Conservation (phyloP, 2,888 invertebrate genomes). For the Polydrusus cervinus region DNA sequence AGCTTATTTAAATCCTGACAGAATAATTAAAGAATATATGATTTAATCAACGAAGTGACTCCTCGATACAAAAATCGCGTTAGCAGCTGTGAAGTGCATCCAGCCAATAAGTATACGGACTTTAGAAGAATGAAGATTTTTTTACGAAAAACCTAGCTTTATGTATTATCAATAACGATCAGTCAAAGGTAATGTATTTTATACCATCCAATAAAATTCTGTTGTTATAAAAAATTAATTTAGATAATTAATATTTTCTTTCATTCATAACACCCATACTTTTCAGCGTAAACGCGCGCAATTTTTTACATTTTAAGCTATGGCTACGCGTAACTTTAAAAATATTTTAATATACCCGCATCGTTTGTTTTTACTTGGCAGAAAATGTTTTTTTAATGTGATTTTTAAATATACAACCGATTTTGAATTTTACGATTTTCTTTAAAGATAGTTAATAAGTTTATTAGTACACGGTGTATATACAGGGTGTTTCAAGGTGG, state of each 20-base stretch:
- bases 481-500: too few relatives aligned
- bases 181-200: not conserved
- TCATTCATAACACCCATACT: conserved; percentile 28
- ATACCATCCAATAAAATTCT: not conserved
- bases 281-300: conserved; percentile 25
- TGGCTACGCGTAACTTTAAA: conserved; percentile 28
- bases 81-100: too few relatives aligned
- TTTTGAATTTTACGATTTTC: not conserved
- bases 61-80: too few relatives aligned
- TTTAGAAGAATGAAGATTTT: too few relatives aligned
- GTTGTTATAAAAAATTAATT: conserved; percentile 18
- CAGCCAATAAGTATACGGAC: too few relatives aligned
- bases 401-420: conserved; percentile 19
- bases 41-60: too few relatives aligned
- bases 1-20: too few relatives aligned
- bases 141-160: too few relatives aligned
- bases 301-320: conserved; percentile 44
- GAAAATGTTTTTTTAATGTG: conserved; percentile 10
- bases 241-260: conserved; percentile 15
- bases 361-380: conserved; percentile 38
- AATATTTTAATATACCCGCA: conserved; percentile 36
- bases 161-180: not conserved
- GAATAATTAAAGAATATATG: too few relatives aligned
- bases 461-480: too few relatives aligned
- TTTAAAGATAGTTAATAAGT: too few relatives aligned